Evolutionary conservation across 2,797 vertebrate genomes (phyloP).

Genomic region (Amblyraja radiata): DNA sequence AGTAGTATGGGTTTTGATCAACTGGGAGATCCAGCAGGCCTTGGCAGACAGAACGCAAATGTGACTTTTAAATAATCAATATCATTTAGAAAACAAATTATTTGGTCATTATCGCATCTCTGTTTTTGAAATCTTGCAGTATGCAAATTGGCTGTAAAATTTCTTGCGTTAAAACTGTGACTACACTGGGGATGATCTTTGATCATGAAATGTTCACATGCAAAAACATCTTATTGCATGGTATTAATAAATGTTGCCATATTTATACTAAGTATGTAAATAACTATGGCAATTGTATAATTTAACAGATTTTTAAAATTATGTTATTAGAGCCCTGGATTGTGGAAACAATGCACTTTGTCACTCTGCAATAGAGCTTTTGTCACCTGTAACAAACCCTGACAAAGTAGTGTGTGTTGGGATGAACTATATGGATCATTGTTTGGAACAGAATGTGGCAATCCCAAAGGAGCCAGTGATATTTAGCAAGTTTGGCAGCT

Average conservation of each 20-base stretch:
- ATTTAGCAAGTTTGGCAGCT: slow-evolving; percentile 89
- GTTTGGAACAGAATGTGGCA: slow-evolving; percentile 72
- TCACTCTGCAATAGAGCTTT: slow-evolving; percentile 54
- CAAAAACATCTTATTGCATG: background rate
- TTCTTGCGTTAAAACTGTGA: too few species aligned
- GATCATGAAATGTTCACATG: background rate
- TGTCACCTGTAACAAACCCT: slow-evolving; percentile 70
- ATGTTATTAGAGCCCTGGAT: slow-evolving; percentile 61
- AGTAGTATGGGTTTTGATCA: too few species aligned
- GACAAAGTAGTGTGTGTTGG: slow-evolving; percentile 89
- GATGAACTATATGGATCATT: slow-evolving; percentile 89
- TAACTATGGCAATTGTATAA: background rate
- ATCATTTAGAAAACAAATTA: too few species aligned
- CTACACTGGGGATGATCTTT: background rate
- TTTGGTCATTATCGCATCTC: too few species aligned
- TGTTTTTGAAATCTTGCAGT: too few species aligned
- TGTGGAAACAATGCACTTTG: slow-evolving; percentile 58
- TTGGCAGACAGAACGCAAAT: too few species aligned
- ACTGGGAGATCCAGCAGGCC: too few species aligned
- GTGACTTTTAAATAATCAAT: too few species aligned
- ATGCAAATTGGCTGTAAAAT: too few species aligned
- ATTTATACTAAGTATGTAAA: background rate
- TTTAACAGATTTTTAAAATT: slow-evolving; percentile 13
- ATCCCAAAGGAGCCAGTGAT: slow-evolving; percentile 82
- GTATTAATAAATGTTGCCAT: background rate